Percentiles rank a stretch among this genome's conserved stretches.
Evolutionary conservation across 2,113 vertebrate species (phyloP).

Genomic region (Salvelinus fontinalis): DNA sequence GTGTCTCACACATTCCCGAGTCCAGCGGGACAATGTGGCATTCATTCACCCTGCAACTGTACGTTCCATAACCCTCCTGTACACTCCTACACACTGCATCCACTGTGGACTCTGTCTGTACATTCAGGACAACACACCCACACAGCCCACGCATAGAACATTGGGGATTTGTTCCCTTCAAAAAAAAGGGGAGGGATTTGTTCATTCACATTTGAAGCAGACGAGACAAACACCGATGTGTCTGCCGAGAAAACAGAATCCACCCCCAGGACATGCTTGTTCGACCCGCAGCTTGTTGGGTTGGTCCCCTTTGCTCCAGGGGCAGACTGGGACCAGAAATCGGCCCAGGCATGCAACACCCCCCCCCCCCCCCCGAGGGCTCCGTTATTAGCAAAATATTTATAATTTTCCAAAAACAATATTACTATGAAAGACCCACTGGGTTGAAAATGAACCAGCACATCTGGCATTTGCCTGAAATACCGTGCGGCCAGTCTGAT

Average conservation of each 20-base stretch:
- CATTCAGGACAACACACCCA: not conserved
- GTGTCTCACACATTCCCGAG: not conserved
- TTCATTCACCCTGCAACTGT: not conserved
- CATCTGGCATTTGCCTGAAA: too few species aligned
- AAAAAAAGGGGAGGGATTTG: not conserved
- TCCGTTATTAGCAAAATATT: too few species aligned
- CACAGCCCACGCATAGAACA: not conserved
- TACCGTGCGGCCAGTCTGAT: too few species aligned
- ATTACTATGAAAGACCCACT: too few species aligned
- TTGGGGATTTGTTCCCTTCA: not conserved
- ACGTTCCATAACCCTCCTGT: not conserved
- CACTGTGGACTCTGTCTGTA: too few species aligned
- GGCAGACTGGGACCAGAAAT: too few species aligned
- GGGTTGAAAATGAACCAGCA: too few species aligned
- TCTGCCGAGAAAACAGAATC: not conserved
- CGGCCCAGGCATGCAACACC: not conserved
- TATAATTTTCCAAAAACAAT: too few species aligned
- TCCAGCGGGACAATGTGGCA: not conserved
- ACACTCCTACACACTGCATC: not conserved
- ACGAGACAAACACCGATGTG: not conserved
- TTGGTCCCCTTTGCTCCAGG: not conserved
- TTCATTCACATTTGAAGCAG: conserved; percentile 7
- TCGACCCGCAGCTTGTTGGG: conserved; percentile 23
- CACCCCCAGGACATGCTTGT: not conserved
- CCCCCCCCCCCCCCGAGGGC: too few species aligned